Conservation (phyloP, 2,888 invertebrate species). For the Fissipunctia ypsillon region DNA sequence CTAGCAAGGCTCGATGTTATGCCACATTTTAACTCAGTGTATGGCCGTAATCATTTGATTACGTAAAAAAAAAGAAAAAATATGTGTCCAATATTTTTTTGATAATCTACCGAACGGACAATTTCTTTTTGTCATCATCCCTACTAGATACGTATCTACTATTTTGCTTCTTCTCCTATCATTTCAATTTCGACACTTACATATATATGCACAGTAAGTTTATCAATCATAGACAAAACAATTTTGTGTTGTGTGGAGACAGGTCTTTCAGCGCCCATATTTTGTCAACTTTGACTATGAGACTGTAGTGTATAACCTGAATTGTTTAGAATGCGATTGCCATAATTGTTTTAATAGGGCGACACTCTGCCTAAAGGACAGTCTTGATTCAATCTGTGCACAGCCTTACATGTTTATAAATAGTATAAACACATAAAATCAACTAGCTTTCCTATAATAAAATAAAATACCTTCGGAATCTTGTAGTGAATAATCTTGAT, state of each 20-base stretch:
- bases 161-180: no score
- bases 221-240: not conserved
- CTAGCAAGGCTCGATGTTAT: no score
- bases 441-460: slow-evolving; percentile 24
- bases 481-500: slow-evolving; percentile 24
- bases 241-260: not conserved
- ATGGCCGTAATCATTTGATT: no score
- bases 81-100: no score
- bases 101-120: no score
- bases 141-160: not conserved
- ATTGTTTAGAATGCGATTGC: not conserved
- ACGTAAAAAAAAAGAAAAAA: no score
- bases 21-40: no score
- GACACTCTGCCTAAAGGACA: not conserved
- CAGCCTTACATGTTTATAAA: not conserved
- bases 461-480: not conserved
- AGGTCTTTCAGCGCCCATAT: not conserved
- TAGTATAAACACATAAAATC: not conserved
- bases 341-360: not conserved
- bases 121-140: no score
- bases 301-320: not conserved
- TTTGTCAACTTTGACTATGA: not conserved
- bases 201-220: no score
- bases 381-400: not conserved
- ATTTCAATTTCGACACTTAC: no score